Evolutionary conservation across 2,888 invertebrate genomes (phyloP).

Genomic region (Lasioglossum vierecki): DNA sequence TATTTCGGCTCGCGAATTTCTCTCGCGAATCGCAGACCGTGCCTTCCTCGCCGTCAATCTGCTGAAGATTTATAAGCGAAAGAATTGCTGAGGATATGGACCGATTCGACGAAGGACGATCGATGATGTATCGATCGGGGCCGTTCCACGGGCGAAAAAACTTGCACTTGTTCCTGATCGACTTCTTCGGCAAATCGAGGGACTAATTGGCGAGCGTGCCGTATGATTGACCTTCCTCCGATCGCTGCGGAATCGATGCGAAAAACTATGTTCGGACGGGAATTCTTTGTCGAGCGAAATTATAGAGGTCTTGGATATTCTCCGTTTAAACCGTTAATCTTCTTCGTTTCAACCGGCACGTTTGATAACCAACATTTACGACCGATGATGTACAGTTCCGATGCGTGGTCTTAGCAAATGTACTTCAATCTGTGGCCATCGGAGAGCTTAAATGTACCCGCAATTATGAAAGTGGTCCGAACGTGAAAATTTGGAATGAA

Average conservation of each 20-base stretch:
- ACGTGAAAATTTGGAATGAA: too few relatives aligned
- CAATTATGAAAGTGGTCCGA: too few relatives aligned
- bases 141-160: slow-evolving; percentile 50
- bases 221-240: slow-evolving; percentile 46
- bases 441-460: too few relatives aligned
- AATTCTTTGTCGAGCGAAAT: not conserved
- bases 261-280: not conserved
- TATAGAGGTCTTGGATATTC: not conserved
- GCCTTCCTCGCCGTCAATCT: not conserved
- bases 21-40: not conserved
- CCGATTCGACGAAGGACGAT: slow-evolving; percentile 21
- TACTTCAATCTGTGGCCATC: too few relatives aligned
- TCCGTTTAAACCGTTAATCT: not conserved
- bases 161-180: slow-evolving; percentile 50
- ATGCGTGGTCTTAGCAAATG: too few relatives aligned
- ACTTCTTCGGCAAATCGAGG: slow-evolving; percentile 60
- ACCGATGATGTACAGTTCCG: too few relatives aligned
- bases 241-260: slow-evolving; percentile 18
- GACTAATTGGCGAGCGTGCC: slow-evolving; percentile 62
- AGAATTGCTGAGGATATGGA: not conserved
- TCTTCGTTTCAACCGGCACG: too few relatives aligned
- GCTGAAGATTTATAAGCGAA: not conserved
- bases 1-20: slow-evolving; percentile 34
- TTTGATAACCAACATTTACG: too few relatives aligned
- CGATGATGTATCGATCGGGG: slow-evolving; percentile 62